Conservation (phyloP, 2,888 invertebrate genomes). For the Tromatobia lineatoria region DNA sequence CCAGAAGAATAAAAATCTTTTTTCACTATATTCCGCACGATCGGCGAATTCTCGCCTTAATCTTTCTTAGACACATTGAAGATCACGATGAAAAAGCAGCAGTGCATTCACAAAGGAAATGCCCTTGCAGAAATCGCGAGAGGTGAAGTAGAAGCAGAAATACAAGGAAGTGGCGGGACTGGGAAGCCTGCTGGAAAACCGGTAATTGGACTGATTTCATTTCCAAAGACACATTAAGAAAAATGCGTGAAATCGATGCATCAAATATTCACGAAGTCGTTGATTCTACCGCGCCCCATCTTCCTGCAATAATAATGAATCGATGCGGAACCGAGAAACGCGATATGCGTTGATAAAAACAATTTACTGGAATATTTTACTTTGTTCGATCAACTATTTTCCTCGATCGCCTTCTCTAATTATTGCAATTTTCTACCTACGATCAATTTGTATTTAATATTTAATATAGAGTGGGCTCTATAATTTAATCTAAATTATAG, state of each 20-base stretch:
- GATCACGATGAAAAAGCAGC: no score
- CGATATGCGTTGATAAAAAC: not conserved
- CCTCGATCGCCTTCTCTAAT: slow-evolving; percentile 38
- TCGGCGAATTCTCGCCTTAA: no score
- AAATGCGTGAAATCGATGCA: not conserved
- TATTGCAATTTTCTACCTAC: slow-evolving; percentile 53
- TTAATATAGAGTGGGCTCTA: no score
- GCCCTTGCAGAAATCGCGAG: not conserved
- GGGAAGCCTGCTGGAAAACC: not conserved
- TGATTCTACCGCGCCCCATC: not conserved
- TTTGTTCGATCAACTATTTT: not conserved
- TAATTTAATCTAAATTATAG: slow-evolving; percentile 29
- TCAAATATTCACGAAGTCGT: not conserved
- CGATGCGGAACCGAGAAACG: not conserved
- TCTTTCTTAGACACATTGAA: no score
- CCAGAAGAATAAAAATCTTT: no score
- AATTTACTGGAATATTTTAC: not conserved
- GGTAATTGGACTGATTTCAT: not conserved
- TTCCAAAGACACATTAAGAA: slow-evolving; percentile 8
- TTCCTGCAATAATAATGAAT: slow-evolving; percentile 35
- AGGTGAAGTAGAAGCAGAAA: not conserved
- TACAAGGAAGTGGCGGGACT: not conserved
- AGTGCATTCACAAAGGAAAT: not conserved
- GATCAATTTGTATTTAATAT: slow-evolving; percentile 44
- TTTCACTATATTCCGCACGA: no score